Conservation (phyloP, 2,113 vertebrate species). For the Coryphaenoides rupestris region DNA sequence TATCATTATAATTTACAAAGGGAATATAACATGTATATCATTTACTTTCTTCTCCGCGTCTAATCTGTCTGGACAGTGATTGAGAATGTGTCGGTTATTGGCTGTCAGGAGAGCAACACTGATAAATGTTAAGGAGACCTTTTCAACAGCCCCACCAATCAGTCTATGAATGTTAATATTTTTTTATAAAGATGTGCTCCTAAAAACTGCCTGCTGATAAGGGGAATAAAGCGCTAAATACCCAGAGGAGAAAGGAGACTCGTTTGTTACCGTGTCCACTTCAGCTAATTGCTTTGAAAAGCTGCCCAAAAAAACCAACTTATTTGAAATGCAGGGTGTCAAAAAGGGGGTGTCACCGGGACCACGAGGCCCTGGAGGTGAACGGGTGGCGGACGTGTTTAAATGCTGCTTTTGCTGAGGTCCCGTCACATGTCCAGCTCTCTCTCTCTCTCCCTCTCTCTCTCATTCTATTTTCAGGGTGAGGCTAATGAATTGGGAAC, state of each 20-base stretch:
- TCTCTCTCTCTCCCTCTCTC: too few species aligned
- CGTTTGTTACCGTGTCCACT: conserved; percentile 9
- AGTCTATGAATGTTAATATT: conserved; percentile 94
- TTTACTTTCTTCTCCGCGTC: conserved; percentile 24
- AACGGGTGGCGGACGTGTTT: conserved; percentile 37
- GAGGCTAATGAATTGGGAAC: conserved; percentile 66
- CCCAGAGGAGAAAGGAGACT: conserved; percentile 8
- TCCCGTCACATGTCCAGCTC: conserved; percentile 54
- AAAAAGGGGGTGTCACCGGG: conserved; percentile 25
- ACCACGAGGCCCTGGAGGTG: conserved; percentile 52
- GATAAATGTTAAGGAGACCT: conserved; percentile 98
- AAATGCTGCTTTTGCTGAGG: conserved; percentile 52
- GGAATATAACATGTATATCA: conserved; percentile 24
- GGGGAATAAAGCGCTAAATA: conserved; percentile 51
- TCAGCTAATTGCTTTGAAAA: neutral
- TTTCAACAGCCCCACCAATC: conserved; percentile 89
- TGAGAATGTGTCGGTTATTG: conserved; percentile 87
- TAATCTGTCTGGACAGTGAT: conserved; percentile 72
- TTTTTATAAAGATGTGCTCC: conserved; percentile 92
- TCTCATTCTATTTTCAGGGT: conserved; percentile 67
- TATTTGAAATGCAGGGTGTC: too few species aligned
- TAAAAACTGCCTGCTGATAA: conserved; percentile 82
- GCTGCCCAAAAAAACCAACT: neutral
- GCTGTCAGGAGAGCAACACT: conserved; percentile 58
- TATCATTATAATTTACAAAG: conserved; percentile 44